These are phyloP conservation scores for Drosophila colorata DNA, from an alignment of 2,888 invertebrate species.

Conservation along the genomic window DNA sequence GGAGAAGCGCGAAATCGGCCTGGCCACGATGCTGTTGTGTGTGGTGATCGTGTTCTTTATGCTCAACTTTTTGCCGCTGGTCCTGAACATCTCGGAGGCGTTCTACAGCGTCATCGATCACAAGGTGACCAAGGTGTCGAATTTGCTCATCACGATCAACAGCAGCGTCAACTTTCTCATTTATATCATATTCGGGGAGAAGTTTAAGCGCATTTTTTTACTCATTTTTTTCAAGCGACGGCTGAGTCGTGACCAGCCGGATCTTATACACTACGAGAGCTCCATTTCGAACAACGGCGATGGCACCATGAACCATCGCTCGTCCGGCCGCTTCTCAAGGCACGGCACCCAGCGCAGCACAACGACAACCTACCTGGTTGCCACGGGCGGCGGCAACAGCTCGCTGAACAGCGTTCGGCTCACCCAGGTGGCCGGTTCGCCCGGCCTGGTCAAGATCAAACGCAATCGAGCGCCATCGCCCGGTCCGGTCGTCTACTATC, in stretches of 20 bases:
- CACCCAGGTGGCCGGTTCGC: slow-evolving; percentile 73
- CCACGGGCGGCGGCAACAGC: slow-evolving; percentile 63
- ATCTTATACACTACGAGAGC: slow-evolving; percentile 93
- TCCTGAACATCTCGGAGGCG: slow-evolving; percentile 94
- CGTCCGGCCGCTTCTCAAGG: slow-evolving; percentile 87
- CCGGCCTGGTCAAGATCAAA: slow-evolving; percentile 82
- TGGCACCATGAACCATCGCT: slow-evolving; percentile 87
- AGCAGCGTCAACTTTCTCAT: slow-evolving; percentile 99
- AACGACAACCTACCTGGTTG: slow-evolving; percentile 78
- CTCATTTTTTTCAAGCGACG: slow-evolving; percentile 91
- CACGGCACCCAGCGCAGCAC: slow-evolving; percentile 86
- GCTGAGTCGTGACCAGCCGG: slow-evolving; percentile 89
- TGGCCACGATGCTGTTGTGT: slow-evolving; percentile 97
- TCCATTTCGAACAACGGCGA: slow-evolving; percentile 93
- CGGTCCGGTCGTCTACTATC: slow-evolving; percentile 86
- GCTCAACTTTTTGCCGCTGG: slow-evolving; percentile 94
- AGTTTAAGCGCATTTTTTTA: slow-evolving; percentile 95
- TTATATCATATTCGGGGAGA: slow-evolving; percentile 98
- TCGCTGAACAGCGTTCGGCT: slow-evolving; percentile 83
- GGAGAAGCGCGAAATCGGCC: slow-evolving; percentile 95
- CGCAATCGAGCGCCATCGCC: slow-evolving; percentile 85
- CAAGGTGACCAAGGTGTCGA: slow-evolving; percentile 92
- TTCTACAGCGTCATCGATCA: slow-evolving; percentile 89
- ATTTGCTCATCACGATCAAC: slow-evolving; percentile 97
- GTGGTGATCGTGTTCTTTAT: slow-evolving; percentile 97